These are phyloP conservation scores for Sthenelais limicola DNA, from an alignment of 2,888 invertebrate species.

Conservation along the genomic window DNA sequence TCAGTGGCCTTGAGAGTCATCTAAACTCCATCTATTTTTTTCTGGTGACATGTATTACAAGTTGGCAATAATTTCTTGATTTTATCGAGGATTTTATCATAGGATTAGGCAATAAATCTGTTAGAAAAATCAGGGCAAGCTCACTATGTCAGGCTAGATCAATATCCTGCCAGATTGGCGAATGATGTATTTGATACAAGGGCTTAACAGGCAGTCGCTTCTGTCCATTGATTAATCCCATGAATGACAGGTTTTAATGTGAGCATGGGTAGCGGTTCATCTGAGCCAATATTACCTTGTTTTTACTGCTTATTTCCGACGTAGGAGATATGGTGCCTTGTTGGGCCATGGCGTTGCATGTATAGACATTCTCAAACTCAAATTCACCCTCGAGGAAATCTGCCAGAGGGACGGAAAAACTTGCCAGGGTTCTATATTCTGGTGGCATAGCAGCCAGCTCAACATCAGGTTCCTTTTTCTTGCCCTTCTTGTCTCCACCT, in stretches of 20 bases:
- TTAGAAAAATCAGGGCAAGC: no score
- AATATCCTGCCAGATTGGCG: no score
- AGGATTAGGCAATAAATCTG: no score
- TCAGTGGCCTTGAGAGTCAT: no score
- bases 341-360: not conserved
- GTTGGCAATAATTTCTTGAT: no score
- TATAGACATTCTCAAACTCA: slow-evolving; percentile 44
- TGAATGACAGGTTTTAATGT: not conserved
- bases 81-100: no score
- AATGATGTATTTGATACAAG: no score
- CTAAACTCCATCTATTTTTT: no score
- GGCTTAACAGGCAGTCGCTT: no score
- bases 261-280: not conserved
- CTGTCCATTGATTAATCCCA: no score
- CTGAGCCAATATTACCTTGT: slow-evolving; percentile 12
- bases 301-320: slow-evolving; percentile 9
- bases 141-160: no score
- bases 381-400: slow-evolving; percentile 67
- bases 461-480: slow-evolving; percentile 64
- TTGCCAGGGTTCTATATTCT: slow-evolving; percentile 61
- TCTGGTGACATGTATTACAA: no score
- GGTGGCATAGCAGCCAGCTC: slow-evolving; percentile 63
- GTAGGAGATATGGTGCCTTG: not conserved
- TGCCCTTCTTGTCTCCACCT: slow-evolving; percentile 60
- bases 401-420: slow-evolving; percentile 63